Conservation (phyloP, 2,888 invertebrate genomes). For the Caenorhabditis sp. region DNA sequence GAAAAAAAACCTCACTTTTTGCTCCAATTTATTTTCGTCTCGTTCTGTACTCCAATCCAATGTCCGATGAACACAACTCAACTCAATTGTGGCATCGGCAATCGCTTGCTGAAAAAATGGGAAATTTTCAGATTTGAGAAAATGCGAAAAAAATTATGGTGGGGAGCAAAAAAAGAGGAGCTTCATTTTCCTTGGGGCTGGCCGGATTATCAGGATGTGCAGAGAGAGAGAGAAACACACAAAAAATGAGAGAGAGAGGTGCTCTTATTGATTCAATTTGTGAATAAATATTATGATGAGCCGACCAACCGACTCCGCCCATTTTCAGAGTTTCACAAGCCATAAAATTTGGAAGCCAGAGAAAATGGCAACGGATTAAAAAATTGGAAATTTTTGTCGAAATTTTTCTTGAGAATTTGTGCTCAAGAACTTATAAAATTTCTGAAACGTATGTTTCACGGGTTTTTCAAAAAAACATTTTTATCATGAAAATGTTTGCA, state of each 20-base stretch:
- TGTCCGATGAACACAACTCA: constrained; percentile 40
- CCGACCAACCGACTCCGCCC: constrained; percentile 8
- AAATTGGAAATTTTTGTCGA: too few relatives aligned
- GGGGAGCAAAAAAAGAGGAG: constrained; percentile 16
- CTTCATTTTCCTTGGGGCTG: constrained; percentile 3
- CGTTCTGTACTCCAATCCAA: constrained; percentile 34
- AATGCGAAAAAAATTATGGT: not conserved
- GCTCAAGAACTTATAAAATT: too few relatives aligned
- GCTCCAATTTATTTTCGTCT: constrained; percentile 13
- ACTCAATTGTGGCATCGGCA: constrained; percentile 46
- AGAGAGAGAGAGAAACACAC: constrained; percentile 4
- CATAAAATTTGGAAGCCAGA: too few relatives aligned
- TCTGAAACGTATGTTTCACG: too few relatives aligned
- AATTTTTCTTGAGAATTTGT: not conserved
- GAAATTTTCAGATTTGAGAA: constrained; percentile 1
- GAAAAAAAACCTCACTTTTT: not conserved
- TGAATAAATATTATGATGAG: constrained; percentile 15
- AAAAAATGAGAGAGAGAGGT: constrained; percentile 8
- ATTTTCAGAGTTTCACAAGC: constrained; percentile 4
- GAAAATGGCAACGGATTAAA: too few relatives aligned
- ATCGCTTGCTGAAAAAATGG: constrained; percentile 44
- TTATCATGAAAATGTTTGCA: too few relatives aligned
- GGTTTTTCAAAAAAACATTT: too few relatives aligned
- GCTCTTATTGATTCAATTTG: constrained; percentile 27
- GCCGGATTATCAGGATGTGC: not conserved